These are phyloP conservation scores for Furcula furcula DNA, from an alignment of 2,888 invertebrate genomes.

Conservation along the genomic window DNA sequence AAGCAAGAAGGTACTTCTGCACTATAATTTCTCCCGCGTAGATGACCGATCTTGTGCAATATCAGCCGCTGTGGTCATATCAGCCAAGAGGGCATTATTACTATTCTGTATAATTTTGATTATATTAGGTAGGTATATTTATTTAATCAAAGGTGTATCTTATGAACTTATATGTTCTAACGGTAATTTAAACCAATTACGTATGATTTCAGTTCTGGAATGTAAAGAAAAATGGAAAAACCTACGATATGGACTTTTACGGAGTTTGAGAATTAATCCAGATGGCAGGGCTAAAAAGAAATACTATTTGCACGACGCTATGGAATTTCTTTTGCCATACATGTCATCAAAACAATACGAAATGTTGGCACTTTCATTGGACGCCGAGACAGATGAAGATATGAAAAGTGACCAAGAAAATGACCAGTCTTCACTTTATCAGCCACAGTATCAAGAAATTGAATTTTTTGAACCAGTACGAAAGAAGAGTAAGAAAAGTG, in stretches of 20 bases:
- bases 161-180: too few species aligned
- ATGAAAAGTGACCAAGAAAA: slow-evolving; percentile 15
- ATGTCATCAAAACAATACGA: slow-evolving; percentile 26
- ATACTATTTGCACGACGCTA: slow-evolving; percentile 46
- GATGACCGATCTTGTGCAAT: too few species aligned
- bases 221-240: slow-evolving; percentile 53
- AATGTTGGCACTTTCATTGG: slow-evolving; percentile 14
- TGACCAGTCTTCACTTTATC: slow-evolving; percentile 5
- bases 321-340: slow-evolving; percentile 46
- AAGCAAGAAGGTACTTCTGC: too few species aligned
- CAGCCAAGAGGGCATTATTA: too few species aligned
- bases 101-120: too few species aligned
- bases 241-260: slow-evolving; percentile 43
- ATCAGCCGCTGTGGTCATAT: too few species aligned
- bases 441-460: slow-evolving; percentile 16
- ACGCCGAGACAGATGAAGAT: slow-evolving; percentile 37
- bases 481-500: slow-evolving; percentile 18
- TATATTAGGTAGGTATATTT: not conserved
- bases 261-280: slow-evolving; percentile 40
- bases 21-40: too few species aligned
- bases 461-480: slow-evolving; percentile 13
- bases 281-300: slow-evolving; percentile 42
- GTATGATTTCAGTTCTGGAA: slow-evolving; percentile 41
- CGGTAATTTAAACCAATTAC: too few species aligned
- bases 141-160: too few species aligned